Evolutionary conservation across 2,113 vertebrate genomes (phyloP).

Genomic region (Ceratotherium simum): DNA sequence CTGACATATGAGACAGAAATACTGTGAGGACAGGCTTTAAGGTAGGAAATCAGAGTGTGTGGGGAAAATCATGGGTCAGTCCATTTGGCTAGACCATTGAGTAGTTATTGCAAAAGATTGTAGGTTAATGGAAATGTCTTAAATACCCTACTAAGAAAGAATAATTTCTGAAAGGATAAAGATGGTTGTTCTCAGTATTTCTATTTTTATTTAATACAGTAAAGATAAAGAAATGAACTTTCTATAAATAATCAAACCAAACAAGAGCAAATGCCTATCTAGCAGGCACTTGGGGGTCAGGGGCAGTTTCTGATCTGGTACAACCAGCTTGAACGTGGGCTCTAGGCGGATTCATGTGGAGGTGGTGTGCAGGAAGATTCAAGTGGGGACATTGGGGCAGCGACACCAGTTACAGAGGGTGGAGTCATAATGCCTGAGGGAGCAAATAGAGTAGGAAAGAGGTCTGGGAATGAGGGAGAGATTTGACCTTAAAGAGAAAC

Average conservation of each 20-base stretch:
- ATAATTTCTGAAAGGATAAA: not conserved
- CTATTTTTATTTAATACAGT: not conserved
- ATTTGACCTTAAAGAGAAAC: not conserved
- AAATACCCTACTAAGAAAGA: not conserved
- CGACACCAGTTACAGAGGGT: not conserved
- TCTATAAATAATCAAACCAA: not conserved
- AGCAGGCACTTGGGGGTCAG: not conserved
- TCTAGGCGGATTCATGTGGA: not conserved
- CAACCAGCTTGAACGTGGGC: not conserved
- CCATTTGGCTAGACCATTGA: not conserved
- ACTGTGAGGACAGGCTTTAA: not conserved
- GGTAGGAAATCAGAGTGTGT: not conserved
- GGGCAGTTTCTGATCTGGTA: not conserved
- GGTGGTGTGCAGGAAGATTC: too few species aligned
- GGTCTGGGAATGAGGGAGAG: not conserved
- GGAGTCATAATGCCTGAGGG: fast-evolving
- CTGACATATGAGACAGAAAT: not conserved
- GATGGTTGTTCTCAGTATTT: not conserved
- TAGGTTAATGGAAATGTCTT: not conserved
- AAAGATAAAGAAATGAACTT: not conserved
- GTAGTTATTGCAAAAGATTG: not conserved
- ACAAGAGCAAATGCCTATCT: not conserved
- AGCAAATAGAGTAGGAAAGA: not conserved
- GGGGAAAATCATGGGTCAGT: not conserved
- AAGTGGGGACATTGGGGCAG: fast-evolving